These are phyloP conservation scores for Mamestra brassicae DNA, from an alignment of 2,888 invertebrate species.

Conservation along the genomic window DNA sequence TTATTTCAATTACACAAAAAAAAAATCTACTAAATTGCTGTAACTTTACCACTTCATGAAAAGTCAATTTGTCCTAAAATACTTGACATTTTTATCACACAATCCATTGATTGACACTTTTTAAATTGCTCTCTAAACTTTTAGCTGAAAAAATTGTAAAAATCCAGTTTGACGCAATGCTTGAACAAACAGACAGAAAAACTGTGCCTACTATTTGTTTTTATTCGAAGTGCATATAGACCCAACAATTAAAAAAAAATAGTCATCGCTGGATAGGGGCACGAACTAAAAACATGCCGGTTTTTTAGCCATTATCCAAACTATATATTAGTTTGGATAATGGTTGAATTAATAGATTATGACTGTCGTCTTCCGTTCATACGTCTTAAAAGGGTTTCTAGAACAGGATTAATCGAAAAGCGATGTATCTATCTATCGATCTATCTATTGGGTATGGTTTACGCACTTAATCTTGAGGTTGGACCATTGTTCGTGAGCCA, in stretches of 20 bases:
- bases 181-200: conserved; percentile 29
- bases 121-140: conserved; percentile 40
- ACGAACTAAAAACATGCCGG: background rate
- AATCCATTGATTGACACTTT: conserved; percentile 34
- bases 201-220: conserved; percentile 32
- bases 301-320: background rate
- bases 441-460: too few species aligned
- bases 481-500: too few species aligned
- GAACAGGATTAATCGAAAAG: too few species aligned
- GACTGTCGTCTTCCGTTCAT: too few species aligned
- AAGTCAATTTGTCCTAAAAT: conserved; percentile 3
- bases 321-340: too few species aligned
- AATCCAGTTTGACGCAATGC: background rate
- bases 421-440: too few species aligned
- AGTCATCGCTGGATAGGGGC: background rate
- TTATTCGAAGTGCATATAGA: conserved; percentile 28
- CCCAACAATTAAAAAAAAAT: conserved; percentile 4
- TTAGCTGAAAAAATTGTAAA: conserved; percentile 30
- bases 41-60: background rate
- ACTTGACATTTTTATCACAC: background rate
- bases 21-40: background rate
- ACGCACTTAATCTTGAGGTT: too few species aligned
- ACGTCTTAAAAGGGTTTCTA: too few species aligned
- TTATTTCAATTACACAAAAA: background rate
- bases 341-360: too few species aligned